Percentiles rank a stretch among this genome's conserved stretches.
Conservation (phyloP, 1,140 invertebrate species). For the Venustaconcha ellipsiformis region DNA sequence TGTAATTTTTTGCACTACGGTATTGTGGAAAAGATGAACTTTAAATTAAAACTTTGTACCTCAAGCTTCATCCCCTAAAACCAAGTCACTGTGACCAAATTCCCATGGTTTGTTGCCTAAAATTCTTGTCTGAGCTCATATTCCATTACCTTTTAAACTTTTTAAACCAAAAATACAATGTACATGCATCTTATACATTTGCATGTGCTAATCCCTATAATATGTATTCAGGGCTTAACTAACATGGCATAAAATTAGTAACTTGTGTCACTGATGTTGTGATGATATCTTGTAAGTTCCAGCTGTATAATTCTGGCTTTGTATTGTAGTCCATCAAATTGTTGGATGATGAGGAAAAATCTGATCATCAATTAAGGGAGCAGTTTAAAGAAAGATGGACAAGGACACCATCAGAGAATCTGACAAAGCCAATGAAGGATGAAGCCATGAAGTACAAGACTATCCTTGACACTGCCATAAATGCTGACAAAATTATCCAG, state of each 20-base stretch:
- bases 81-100: too few species aligned
- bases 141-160: too few species aligned
- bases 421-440: slow-evolving; percentile 82
- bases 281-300: neutral
- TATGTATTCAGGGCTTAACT: neutral
- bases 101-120: too few species aligned
- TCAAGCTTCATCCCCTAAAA: too few species aligned
- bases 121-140: too few species aligned
- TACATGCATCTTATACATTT: neutral
- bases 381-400: slow-evolving; percentile 94
- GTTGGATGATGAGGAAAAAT: slow-evolving; percentile 90
- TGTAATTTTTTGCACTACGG: too few species aligned
- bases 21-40: too few species aligned
- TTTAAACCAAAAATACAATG: too few species aligned
- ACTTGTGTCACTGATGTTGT: neutral
- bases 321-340: slow-evolving; percentile 71
- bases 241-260: neutral
- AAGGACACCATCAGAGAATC: slow-evolving; percentile 85
- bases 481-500: slow-evolving; percentile 82
- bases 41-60: too few species aligned
- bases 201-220: neutral
- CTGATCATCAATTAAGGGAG: slow-evolving; percentile 86
- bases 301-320: slow-evolving; percentile 47
- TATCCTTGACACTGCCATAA: slow-evolving; percentile 92
- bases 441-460: slow-evolving; percentile 90